Evolutionary conservation across 1,140 invertebrate species (phyloP).

Genomic region (Eurosta solidaginis): DNA sequence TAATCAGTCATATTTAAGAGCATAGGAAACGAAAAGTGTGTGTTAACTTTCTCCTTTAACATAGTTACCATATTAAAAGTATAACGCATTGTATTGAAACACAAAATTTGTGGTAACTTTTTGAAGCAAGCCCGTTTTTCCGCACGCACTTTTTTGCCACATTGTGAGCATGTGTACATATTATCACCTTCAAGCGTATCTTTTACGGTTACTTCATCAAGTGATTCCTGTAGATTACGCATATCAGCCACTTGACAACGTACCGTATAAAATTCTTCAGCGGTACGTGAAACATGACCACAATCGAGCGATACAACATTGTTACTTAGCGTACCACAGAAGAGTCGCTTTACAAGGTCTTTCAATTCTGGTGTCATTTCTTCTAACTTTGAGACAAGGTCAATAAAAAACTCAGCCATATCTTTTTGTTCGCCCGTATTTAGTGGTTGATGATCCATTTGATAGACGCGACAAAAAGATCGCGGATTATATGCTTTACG

Average conservation of each 20-base stretch:
- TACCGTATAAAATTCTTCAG: constrained; percentile 96
- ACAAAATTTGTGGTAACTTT: constrained; percentile 88
- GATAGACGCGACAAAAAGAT: constrained; percentile 94
- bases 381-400: constrained; percentile 92
- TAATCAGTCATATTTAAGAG: constrained; percentile 92
- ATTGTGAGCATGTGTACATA: constrained; percentile 96
- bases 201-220: constrained; percentile 95
- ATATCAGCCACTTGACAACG: constrained; percentile 95
- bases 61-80: constrained; percentile 98
- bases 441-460: constrained; percentile 93
- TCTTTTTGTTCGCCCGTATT: constrained; percentile 97
- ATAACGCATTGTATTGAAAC: constrained; percentile 98
- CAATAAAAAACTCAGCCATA: constrained; percentile 98
- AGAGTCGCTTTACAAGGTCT: constrained; percentile 86
- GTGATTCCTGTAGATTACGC: constrained; percentile 91
- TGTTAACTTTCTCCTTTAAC: constrained; percentile 96
- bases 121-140: constrained; percentile 95
- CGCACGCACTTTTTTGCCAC: constrained; percentile 90
- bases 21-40: constrained; percentile 95
- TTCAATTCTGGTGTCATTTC: constrained; percentile 94
- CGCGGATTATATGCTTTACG: constrained; percentile 93
- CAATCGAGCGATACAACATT: constrained; percentile 95
- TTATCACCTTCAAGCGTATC: constrained; percentile 96
- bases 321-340: constrained; percentile 91
- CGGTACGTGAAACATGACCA: constrained; percentile 88